These are phyloP conservation scores for Pseudopipra pipra DNA, from an alignment of 2,113 vertebrate genomes.

Conservation along the genomic window DNA sequence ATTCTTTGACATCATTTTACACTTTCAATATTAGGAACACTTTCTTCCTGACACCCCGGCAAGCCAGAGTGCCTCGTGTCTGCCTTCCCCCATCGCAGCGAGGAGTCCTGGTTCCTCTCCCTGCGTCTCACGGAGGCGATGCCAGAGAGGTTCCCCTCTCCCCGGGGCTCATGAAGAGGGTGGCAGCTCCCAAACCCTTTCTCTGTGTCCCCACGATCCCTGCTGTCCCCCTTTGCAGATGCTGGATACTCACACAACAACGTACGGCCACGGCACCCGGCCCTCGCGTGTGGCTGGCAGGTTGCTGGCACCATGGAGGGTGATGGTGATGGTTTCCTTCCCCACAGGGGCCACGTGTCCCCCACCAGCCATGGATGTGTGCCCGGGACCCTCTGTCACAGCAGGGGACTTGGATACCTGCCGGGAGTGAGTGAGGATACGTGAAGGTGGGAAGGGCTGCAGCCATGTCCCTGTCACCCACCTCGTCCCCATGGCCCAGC, in stretches of 20 bases:
- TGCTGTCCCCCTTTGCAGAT: accelerated
- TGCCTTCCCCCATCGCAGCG: accelerated
- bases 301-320: conserved; percentile 62
- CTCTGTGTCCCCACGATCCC: accelerated
- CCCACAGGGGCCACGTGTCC: conserved; percentile 58
- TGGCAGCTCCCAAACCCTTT: neutral
- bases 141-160: neutral
- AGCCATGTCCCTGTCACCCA: neutral
- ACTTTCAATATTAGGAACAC: neutral
- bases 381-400: neutral
- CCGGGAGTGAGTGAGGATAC: neutral
- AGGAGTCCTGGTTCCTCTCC: neutral
- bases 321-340: conserved; percentile 56
- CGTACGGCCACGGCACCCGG: conserved; percentile 3
- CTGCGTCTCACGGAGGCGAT: accelerated
- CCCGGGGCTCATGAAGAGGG: neutral
- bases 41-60: accelerated
- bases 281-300: conserved; percentile 28
- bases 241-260: conserved; percentile 57
- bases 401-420: conserved; percentile 43
- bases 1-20: neutral
- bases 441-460: neutral
- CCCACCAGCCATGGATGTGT: neutral
- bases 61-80: accelerated
- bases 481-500: neutral